phyloP scores from a whole-genome alignment of 2,797 vertebrate species.

The Myoxocephalus aenaeus region DNA sequence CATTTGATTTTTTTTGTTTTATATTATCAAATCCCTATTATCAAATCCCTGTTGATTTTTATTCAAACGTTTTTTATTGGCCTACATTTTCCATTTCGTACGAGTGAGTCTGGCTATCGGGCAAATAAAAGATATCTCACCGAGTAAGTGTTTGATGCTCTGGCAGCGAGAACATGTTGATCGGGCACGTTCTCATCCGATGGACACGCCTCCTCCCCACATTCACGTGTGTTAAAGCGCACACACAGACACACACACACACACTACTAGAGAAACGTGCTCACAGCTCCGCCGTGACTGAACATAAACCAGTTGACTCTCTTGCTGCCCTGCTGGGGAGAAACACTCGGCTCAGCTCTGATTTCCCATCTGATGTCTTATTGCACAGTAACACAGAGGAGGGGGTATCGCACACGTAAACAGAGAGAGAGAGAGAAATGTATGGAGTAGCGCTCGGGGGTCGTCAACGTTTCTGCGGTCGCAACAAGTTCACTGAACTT shows the following conservation, averaged over 20 bases:
- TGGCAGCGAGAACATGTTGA: too few species aligned
- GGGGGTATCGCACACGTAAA: too few species aligned
- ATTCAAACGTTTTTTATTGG: too few species aligned
- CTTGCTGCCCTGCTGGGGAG: neutral
- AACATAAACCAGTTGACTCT: constrained; percentile 33
- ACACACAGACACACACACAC: constrained; percentile 7
- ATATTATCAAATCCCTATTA: too few species aligned
- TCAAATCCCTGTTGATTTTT: too few species aligned
- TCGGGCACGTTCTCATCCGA: too few species aligned
- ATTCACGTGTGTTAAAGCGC: neutral
- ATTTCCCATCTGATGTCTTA: constrained; percentile 28
- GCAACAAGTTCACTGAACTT: neutral
- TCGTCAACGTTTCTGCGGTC: neutral
- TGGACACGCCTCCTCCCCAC: too few species aligned
- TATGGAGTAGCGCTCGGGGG: constrained; percentile 1
- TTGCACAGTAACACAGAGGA: neutral
- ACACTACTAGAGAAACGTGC: constrained; percentile 7
- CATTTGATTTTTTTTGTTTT: too few species aligned
- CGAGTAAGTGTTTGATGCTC: too few species aligned
- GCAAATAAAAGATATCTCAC: too few species aligned
- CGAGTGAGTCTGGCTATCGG: too few species aligned
- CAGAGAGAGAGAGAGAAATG: neutral
- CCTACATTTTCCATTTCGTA: too few species aligned
- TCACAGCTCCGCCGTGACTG: constrained; percentile 17
- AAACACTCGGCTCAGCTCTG: constrained; percentile 7